These are phyloP conservation scores for Parnassius mnemosyne DNA, from an alignment of 2,888 invertebrate genomes.

Conservation along the genomic window DNA sequence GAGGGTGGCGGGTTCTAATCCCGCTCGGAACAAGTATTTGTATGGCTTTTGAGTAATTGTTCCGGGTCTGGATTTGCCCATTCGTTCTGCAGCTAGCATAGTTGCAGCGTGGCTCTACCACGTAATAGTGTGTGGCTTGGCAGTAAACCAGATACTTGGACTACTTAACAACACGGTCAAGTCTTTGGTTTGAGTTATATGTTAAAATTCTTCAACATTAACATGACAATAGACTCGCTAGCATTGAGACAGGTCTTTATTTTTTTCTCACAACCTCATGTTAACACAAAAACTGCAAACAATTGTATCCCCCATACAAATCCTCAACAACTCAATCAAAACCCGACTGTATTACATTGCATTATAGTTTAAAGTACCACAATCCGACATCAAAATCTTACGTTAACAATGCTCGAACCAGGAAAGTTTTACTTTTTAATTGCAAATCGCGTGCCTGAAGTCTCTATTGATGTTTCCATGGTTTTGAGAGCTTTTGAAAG, in stretches of 20 bases:
- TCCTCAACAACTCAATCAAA: background rate
- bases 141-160: too few relatives aligned
- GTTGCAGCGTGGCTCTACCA: too few relatives aligned
- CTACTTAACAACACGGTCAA: too few relatives aligned
- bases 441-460: conserved; percentile 31
- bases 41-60: too few relatives aligned
- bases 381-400: background rate
- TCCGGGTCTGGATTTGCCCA: too few relatives aligned
- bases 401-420: conserved; percentile 13
- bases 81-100: too few relatives aligned
- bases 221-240: conserved; percentile 11
- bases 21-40: too few relatives aligned
- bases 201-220: background rate
- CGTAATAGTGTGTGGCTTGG: too few relatives aligned
- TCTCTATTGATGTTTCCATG: conserved; percentile 17
- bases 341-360: background rate
- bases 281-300: conserved; percentile 14
- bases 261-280: background rate
- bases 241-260: background rate
- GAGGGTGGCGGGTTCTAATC: too few relatives aligned
- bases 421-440: conserved; percentile 35
- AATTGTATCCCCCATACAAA: conserved; percentile 2
- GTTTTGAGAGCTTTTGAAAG: background rate
- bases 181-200: too few relatives aligned
- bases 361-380: conserved; percentile 4